phyloP scores from a whole-genome alignment of 2,888 invertebrate genomes.

The Hyppa rectilinea region DNA sequence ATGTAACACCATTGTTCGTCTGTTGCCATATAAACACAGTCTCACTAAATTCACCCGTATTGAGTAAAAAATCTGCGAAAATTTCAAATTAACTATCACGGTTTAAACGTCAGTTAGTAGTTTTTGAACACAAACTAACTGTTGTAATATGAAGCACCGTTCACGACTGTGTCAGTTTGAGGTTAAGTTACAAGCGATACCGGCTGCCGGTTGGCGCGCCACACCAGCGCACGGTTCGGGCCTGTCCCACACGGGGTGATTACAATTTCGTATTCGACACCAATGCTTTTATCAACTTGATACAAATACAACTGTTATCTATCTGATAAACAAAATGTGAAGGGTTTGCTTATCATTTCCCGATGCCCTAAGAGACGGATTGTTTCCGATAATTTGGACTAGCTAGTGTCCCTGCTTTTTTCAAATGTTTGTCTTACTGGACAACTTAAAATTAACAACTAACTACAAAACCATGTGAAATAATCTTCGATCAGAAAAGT shows the following conservation, averaged over 20 bases:
- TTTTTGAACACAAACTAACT: conserved; percentile 79
- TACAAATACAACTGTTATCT: conserved; percentile 21
- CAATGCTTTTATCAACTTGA: conserved; percentile 32
- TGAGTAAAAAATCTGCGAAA: conserved; percentile 28
- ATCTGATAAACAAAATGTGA: conserved; percentile 7
- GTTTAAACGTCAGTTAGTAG: conserved; percentile 52
- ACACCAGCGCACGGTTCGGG: conserved; percentile 79
- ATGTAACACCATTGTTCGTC: conserved; percentile 66
- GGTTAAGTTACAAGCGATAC: conserved; percentile 88
- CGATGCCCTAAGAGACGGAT: background rate
- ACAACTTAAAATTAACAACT: background rate
- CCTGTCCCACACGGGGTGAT: conserved; percentile 81
- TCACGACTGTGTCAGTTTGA: conserved; percentile 90
- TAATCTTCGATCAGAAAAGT: too few relatives aligned
- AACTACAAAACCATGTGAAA: too few relatives aligned
- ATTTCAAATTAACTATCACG: conserved; percentile 34
- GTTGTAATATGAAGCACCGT: conserved; percentile 86
- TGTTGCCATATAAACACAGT: conserved; percentile 54
- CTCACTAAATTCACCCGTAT: conserved; percentile 23
- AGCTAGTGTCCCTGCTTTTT: background rate
- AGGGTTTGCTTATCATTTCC: conserved; percentile 14
- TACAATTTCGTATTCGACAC: conserved; percentile 40
- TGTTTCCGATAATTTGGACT: conserved; percentile 3
- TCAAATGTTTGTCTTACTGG: background rate
- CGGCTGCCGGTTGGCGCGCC: conserved; percentile 85